phyloP scores from a whole-genome alignment of 37 sponge, comb jelly and placozoan genomes.

The Amphimedon queenslandica region DNA sequence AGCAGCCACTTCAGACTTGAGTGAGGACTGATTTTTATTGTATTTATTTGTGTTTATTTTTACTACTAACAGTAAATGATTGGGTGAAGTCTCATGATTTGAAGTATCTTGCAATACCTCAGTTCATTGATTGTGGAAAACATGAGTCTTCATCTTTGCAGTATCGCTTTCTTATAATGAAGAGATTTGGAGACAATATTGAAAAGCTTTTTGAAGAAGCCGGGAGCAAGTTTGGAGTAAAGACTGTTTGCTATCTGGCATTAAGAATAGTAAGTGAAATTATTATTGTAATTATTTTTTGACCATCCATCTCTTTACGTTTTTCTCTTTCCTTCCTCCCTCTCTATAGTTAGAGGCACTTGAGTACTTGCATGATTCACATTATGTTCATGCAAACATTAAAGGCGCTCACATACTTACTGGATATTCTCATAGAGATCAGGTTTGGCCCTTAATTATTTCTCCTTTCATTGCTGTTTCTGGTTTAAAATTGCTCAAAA shows the following conservation, averaged over 20 bases:
- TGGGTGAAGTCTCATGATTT: conserved; percentile 50
- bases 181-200: conserved; percentile 80
- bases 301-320: too few relatives aligned
- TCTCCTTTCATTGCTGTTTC: too few relatives aligned
- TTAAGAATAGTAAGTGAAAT: conserved; percentile 76
- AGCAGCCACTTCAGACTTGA: conserved; percentile 66
- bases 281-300: too few relatives aligned
- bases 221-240: conserved; percentile 56
- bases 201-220: conserved; percentile 58
- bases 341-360: conserved; percentile 72
- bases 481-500: too few relatives aligned
- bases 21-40: conserved; percentile 39
- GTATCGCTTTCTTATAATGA: conserved; percentile 91
- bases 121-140: conserved; percentile 63
- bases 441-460: too few relatives aligned
- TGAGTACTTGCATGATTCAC: conserved; percentile 74
- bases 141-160: conserved; percentile 34
- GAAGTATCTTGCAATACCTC: conserved; percentile 66
- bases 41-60: not conserved
- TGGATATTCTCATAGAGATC: too few relatives aligned
- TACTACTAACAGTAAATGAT: conserved; percentile 29
- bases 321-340: not conserved
- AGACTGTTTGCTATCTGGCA: conserved; percentile 71
- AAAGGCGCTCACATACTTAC: conserved; percentile 89
- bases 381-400: conserved; percentile 93